Base-by-base conservation (phyloP, 2,888 invertebrate species). In the Cheilosia vernalis region DNA sequence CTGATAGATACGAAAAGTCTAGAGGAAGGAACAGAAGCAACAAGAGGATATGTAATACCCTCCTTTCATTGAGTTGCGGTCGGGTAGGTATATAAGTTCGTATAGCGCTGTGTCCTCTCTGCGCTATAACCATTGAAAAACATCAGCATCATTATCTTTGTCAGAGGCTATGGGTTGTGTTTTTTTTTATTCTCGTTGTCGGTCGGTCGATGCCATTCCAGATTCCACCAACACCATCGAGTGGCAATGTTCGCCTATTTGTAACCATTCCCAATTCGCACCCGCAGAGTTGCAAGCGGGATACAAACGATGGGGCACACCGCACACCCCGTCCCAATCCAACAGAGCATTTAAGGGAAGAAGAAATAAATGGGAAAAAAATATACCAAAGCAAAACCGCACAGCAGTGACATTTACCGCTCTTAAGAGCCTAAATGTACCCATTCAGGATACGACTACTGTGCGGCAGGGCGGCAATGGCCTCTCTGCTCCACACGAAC, bases 351-450 rank as follows among this genome's bases (percentile, higher is more conserved):
- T 80, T 69, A 66, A 51, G 21, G 40, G 19, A 63, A 40, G 55
- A 70, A 58, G 33, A 21, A 27, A 5, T 37, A 56, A 42, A 33
- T 42, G 66, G 24, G 42, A 61, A 7, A 33, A 47, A 73, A 73
- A 70, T 80, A 69, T 66, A 56, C 66, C 55, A 19, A 49, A 49
- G 9, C 49, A 17, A 67, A 73, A 83, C 72, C 83, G 55, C 84
- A 84, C 84, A 84, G 80, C 84, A 84, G 84, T 84, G 84, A 84
- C 84, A 84, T 84, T 78, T 84, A 84, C 84, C 84, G 55, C 80
- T 76, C 80, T 80, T 84, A 70, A 84, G 84, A 84, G 74, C 80
- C 84, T 84, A 84, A 80, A 84, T 80, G 80, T 80, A 70, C 74
- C 80, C 80, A 84, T 84, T 80, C 84, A 84, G 70, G 67, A 80